Evolutionary conservation across 2,113 vertebrate species (phyloP), one percentile per base, ranked within the genome.

Genomic region (Atrichornis clamosus): DNA sequence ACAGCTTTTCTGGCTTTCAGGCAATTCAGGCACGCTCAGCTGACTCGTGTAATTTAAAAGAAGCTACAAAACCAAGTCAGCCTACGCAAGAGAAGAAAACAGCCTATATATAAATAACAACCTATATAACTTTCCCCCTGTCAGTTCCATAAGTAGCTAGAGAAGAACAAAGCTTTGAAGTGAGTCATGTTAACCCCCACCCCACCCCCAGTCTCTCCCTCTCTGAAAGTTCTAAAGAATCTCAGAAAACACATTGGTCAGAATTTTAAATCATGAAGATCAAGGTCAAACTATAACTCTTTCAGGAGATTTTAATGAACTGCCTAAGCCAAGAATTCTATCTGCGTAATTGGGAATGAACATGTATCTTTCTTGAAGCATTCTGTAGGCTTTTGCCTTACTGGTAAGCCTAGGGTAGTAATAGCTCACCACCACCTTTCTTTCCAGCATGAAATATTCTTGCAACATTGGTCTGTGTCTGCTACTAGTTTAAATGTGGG

Each of bases 61-160:
- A 69, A 90, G 59, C 35, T 80, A 73, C 39, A 81, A 83, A 95
- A 63, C 59, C 12, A 6, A 80, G 59, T 39, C 79, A 90, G 79
- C 75, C 93, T 90, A 94, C 22, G 3, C 82, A 80, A 95, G 24
- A 73, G 82, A 81, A 88, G 88, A 86, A 68, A 94, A 88, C 90
- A 90, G 39, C 56, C 60, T 90, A 47, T 73, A 77, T 89, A 93
- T 63, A 95, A 96, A 93, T 88, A 96, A 86, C 75, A 95, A 86
- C 76, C 95, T 74, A 77, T 86, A 84, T 92, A 92, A 59, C 68
- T 46, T 94, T 70, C 37, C 50, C 63, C 39, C n/a, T 88, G 82
- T 63, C 79, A 80, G 65, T 84, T 86, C 86, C 76, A 5, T 59
- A 88, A 95, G 88, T 37, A 92, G 50, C 20, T 90, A 78, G 67